phyloP scores from a whole-genome alignment of 2,888 invertebrate species.

The Trachelus iudaicus region DNA sequence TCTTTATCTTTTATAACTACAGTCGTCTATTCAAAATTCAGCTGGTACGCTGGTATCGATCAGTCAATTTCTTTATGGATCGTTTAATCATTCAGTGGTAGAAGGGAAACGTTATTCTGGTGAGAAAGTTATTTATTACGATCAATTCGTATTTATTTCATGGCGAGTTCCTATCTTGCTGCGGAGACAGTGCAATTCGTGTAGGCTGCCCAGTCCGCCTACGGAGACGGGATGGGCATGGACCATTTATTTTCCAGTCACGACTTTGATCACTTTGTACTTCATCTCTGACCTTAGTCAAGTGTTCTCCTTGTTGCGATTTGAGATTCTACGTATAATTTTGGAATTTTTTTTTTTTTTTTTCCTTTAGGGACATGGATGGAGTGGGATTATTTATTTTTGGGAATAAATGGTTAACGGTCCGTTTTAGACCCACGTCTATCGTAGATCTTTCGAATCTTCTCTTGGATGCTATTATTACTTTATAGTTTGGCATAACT shows the following conservation, averaged over 20 bases:
- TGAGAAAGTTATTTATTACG: constrained; percentile 3
- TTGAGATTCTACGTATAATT: background rate
- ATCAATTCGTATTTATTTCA: background rate
- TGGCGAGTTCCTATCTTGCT: background rate
- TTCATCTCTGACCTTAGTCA: background rate
- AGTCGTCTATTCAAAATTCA: background rate
- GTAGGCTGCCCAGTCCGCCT: background rate
- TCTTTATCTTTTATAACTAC: background rate
- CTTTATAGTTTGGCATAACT: background rate
- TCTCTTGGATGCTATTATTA: background rate
- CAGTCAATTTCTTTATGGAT: background rate
- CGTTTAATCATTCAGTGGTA: background rate
- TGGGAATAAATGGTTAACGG: background rate
- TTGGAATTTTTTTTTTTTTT: background rate
- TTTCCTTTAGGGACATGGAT: background rate
- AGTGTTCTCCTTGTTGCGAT: background rate
- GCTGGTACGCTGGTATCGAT: background rate
- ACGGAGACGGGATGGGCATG: constrained; percentile 5
- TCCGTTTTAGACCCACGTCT: background rate
- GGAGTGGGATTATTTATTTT: background rate
- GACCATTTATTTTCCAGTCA: constrained; percentile 1
- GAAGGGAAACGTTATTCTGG: background rate
- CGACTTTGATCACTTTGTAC: background rate
- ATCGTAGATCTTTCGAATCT: background rate
- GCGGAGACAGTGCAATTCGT: background rate